Base-by-base conservation (phyloP, 2,113 vertebrate species). In the Rhodinocichla rosea region DNA sequence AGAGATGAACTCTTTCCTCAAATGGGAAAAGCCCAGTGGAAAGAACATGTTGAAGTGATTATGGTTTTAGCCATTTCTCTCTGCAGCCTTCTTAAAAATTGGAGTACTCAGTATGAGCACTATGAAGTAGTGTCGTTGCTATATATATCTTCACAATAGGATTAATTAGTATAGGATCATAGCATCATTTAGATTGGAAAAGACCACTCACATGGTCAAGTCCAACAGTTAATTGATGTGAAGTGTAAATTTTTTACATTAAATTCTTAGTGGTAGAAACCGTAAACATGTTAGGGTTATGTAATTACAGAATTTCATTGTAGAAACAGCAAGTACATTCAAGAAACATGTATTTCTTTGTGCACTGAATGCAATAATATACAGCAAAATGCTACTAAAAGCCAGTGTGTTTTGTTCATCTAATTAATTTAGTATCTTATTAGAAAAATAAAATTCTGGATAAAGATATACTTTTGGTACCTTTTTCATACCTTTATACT, bases 21-120 rank as follows among this genome's bases (percentile, higher is more conserved):
- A 23, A 40, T 4, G 7, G 8, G 4, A 64, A 63, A 63, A 75
- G 33, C 13, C 28, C 19, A 50, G 3, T 52, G 1, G 1, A 52
- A 85, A 55, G 18, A 74, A 7, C 19, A 13, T 18, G 3, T 28
- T 64, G 20, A 74, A 85, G 32, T 73, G 27, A 49, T 81, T 87
- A 26, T 30, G 19, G 35, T 45, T 88, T 94, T 71, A 64, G 15
- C 15, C 49, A 32, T 62, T 91, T 77, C 20, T 57, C 10, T 21
- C 32, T 74, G 19, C 45, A 62, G 17, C 19, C 17, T 11, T 39
- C 42, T 71, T 27, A 76, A 64, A 76, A 33, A 39, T 17, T 6
- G 19, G 68, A 76, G 11, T 0, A 0, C 16, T 62, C 24, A 13
- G 6, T 37, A 40, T 50, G 45, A 22, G 20, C 45, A 45, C 45